Conservation (phyloP, 2,797 vertebrate genomes). For the Staurois parvus region DNA sequence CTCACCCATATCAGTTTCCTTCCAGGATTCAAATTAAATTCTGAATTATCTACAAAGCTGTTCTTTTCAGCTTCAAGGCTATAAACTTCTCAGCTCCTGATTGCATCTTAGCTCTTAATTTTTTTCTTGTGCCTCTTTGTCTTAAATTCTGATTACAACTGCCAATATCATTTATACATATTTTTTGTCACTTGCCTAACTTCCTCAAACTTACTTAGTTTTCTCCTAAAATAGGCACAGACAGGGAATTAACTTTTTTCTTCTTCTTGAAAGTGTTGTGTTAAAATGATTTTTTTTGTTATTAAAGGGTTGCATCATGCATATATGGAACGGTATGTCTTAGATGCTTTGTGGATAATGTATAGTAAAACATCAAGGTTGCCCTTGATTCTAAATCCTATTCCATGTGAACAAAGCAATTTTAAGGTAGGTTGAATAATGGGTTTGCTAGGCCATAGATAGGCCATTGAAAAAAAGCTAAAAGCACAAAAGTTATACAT, state of each 20-base stretch:
- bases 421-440: too few relatives aligned
- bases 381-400: not conserved
- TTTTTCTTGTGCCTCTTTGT: constrained; percentile 52
- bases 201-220: constrained; percentile 23
- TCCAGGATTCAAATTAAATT: constrained; percentile 57
- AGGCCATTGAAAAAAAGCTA: too few relatives aligned
- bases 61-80: constrained; percentile 56
- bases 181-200: constrained; percentile 21
- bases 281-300: not conserved
- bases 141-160: constrained; percentile 56
- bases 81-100: constrained; percentile 51
- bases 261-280: not conserved
- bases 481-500: too few relatives aligned
- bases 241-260: not conserved
- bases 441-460: not conserved
- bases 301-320: not conserved
- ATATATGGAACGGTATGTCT: not conserved
- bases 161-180: constrained; percentile 43
- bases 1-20: constrained; percentile 53
- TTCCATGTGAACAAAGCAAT: not conserved
- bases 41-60: constrained; percentile 58
- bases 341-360: not conserved
- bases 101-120: constrained; percentile 57
- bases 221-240: constrained; percentile 4
- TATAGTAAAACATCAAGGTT: not conserved